Conservation (phyloP, 2,888 invertebrate species). For the Pollenia labialis region DNA sequence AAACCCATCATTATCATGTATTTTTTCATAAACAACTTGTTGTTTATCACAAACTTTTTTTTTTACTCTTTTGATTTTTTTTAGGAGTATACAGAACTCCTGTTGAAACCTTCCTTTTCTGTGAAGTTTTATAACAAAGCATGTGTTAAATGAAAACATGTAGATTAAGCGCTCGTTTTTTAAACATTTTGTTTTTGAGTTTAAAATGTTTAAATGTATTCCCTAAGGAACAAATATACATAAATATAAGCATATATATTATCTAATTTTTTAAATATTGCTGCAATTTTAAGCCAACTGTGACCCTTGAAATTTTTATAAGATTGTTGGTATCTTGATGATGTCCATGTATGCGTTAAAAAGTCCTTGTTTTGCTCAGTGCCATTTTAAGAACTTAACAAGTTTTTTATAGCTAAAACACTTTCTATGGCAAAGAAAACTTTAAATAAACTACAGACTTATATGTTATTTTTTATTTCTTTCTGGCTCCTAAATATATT, state of each 20-base stretch:
- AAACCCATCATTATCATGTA: slow-evolving; percentile 68
- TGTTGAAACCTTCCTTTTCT: slow-evolving; percentile 1
- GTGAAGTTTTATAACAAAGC: background rate
- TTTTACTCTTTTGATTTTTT: background rate
- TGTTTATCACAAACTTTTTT: slow-evolving; percentile 50
- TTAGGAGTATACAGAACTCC: background rate
- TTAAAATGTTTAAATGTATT: background rate
- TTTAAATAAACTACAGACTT: slow-evolving; percentile 42
- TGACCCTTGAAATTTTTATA: slow-evolving; percentile 36
- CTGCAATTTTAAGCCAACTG: background rate
- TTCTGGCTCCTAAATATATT: background rate
- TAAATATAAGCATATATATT: background rate
- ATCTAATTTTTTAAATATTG: slow-evolving; percentile 3
- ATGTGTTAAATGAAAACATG: slow-evolving; percentile 6
- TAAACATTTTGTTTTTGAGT: slow-evolving; percentile 23
- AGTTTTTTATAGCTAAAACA: slow-evolving; percentile 24
- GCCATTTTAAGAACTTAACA: slow-evolving; percentile 72
- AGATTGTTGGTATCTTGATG: background rate
- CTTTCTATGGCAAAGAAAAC: slow-evolving; percentile 29
- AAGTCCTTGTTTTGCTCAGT: slow-evolving; percentile 65
- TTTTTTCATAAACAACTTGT: slow-evolving; percentile 72
- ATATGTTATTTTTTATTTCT: slow-evolving; percentile 28
- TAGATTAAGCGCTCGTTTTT: background rate
- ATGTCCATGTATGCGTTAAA: background rate
- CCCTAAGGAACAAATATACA: slow-evolving; percentile 20